Base-by-base conservation (phyloP, 2,888 invertebrate species). In the Hyposoter dolosus region DNA sequence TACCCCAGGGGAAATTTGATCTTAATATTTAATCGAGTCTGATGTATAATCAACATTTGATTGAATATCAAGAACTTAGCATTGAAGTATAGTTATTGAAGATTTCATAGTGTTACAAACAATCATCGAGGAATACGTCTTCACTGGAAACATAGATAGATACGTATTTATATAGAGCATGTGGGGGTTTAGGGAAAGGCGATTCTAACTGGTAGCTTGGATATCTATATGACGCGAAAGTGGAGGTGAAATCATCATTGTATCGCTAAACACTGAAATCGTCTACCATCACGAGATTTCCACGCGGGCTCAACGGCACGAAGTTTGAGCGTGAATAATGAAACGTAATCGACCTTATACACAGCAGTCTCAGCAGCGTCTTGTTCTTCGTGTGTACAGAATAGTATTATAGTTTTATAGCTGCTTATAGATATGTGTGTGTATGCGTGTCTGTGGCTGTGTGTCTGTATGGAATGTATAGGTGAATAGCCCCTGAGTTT, bases 261-360 rank as follows among this genome's bases (percentile, higher is more conserved):
- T 85, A 88, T 88, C 83, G 85, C 86, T 88, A 88, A 86, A 88
- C 85, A 88, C 83, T 85, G 86, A 88, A 86, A 87, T 88, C 84
- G 88, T 78, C 86, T 87, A 45, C 53, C 74, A 78, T 79, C 82
- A 80, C 83, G 84, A 84, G 84, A 85, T 86, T 88, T 88, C 80
- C 50, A 23, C 79, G 60, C 76, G 69, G 56, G 68, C 88, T 91
- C 90, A 90, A 87, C 90, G 88, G 87, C 85, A 89, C 89, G 90
- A 91, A 91, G 88, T 89, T 89, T 85, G 89, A 91, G 92, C 90
- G 92, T 93, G 92, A 93, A 93, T 93, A 93, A 93, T 93, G 89
- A 89, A 93, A 91, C 89, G 91, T 92, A 93, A 93, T 93, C 93
- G 92, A 89, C 90, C 91, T 90, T 90, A 89, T 91, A 87, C 60